phyloP scores from a whole-genome alignment of 2,888 invertebrate species.

The Noctua pronuba region DNA sequence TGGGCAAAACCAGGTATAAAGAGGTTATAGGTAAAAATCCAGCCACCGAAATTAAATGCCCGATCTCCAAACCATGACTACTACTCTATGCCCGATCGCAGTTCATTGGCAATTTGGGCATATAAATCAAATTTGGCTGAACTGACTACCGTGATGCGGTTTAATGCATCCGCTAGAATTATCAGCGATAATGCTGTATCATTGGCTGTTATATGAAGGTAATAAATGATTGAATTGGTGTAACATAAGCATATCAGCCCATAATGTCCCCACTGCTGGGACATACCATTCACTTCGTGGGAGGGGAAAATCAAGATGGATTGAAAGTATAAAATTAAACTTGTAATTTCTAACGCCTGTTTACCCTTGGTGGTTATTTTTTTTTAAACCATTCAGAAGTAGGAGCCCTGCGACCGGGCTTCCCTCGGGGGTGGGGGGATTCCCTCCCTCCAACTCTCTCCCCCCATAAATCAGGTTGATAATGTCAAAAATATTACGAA shows the following conservation, averaged over 20 bases:
- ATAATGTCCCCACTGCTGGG: not conserved
- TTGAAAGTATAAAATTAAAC: too few species aligned
- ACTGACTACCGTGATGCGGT: constrained; percentile 66
- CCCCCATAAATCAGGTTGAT: too few species aligned
- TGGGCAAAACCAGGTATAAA: not conserved
- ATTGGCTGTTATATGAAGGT: constrained; percentile 13
- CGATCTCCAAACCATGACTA: constrained; percentile 15
- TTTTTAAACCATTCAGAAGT: too few species aligned
- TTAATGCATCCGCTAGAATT: constrained; percentile 56
- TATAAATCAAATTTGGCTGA: constrained; percentile 80
- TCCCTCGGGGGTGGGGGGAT: too few species aligned
- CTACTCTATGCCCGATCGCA: constrained; percentile 70
- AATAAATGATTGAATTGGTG: not conserved
- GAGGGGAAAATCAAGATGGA: too few species aligned
- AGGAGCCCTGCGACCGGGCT: too few species aligned
- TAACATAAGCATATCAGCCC: not conserved
- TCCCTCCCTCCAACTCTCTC: too few species aligned
- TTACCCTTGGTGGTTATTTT: too few species aligned
- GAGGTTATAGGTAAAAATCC: not conserved
- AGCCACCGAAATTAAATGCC: not conserved
- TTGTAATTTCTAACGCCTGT: too few species aligned
- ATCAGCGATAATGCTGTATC: constrained; percentile 52
- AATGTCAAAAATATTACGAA: too few species aligned
- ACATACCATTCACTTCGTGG: not conserved
- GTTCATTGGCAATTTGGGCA: constrained; percentile 75